phyloP scores from a whole-genome alignment of 1,140 invertebrate species.

The Drosophila burlai region DNA sequence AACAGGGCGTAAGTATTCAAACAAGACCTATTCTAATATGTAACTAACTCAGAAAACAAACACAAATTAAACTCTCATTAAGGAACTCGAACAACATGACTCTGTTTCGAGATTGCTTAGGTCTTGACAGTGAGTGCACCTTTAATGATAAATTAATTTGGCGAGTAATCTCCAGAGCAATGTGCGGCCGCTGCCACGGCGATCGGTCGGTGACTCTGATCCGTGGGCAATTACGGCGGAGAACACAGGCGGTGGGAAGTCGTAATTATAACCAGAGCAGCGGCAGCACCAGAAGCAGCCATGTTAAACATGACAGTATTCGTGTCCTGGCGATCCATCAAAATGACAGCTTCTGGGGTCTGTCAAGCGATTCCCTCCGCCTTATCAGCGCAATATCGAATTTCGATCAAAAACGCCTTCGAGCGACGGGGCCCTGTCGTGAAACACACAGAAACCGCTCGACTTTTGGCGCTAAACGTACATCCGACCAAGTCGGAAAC shows the following conservation, averaged over 20 bases:
- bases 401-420: constrained; percentile 83
- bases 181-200: constrained; percentile 17
- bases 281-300: constrained; percentile 30
- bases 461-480: constrained; percentile 75
- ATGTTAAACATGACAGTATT: constrained; percentile 81
- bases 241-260: constrained; percentile 5
- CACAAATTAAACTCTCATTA: constrained; percentile 78
- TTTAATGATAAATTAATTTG: constrained; percentile 71
- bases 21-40: constrained; percentile 41
- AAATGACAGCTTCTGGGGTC: constrained; percentile 74
- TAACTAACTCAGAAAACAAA: constrained; percentile 60
- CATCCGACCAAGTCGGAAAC: constrained; percentile 28
- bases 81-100: constrained; percentile 14
- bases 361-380: constrained; percentile 50
- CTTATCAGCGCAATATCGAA: constrained; percentile 84
- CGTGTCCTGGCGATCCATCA: constrained; percentile 77
- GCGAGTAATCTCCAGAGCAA: constrained; percentile 54
- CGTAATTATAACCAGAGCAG: constrained; percentile 78
- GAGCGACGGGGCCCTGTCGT: constrained; percentile 49
- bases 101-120: constrained; percentile 18
- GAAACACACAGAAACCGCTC: constrained; percentile 44
- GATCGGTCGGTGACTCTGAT: constrained; percentile 32
- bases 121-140: constrained; percentile 38
- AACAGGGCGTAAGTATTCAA: constrained; percentile 70
- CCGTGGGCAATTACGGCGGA: constrained; percentile 38